Percentiles rank a stretch among this genome's conserved stretches.
phyloP scores from a whole-genome alignment of 2,113 vertebrate species.

The Lagenorhynchus albirostris region DNA sequence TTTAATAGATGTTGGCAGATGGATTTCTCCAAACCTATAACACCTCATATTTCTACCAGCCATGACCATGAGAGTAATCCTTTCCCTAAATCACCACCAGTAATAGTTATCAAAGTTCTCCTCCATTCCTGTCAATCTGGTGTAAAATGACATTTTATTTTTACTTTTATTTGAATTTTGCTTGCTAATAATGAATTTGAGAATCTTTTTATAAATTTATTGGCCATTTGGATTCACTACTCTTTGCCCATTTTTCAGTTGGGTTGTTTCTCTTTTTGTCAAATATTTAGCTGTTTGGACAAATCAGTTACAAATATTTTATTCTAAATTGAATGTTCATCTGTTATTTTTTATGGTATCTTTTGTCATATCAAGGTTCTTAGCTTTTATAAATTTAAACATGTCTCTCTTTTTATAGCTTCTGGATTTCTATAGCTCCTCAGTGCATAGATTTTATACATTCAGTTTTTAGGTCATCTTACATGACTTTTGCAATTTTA shows the following conservation, averaged over 20 bases:
- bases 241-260: not conserved
- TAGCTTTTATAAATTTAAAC: not conserved
- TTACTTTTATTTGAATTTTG: not conserved
- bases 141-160: not conserved
- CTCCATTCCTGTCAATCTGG: not conserved
- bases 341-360: not conserved
- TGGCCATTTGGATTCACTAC: not conserved
- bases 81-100: not conserved
- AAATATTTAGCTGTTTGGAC: not conserved
- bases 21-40: not conserved
- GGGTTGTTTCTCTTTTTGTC: not conserved
- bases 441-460: not conserved
- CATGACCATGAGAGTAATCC: not conserved
- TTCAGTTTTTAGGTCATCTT: not conserved
- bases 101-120: not conserved
- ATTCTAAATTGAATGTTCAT: not conserved
- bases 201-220: not conserved
- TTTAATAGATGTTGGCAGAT: not conserved
- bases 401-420: not conserved
- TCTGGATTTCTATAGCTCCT: not conserved
- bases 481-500: not conserved
- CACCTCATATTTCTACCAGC: not conserved
- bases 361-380: not conserved
- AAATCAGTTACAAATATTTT: not conserved
- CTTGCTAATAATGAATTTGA: not conserved